phyloP scores from a whole-genome alignment of 2,113 vertebrate species.

The Ptyas mucosa region DNA sequence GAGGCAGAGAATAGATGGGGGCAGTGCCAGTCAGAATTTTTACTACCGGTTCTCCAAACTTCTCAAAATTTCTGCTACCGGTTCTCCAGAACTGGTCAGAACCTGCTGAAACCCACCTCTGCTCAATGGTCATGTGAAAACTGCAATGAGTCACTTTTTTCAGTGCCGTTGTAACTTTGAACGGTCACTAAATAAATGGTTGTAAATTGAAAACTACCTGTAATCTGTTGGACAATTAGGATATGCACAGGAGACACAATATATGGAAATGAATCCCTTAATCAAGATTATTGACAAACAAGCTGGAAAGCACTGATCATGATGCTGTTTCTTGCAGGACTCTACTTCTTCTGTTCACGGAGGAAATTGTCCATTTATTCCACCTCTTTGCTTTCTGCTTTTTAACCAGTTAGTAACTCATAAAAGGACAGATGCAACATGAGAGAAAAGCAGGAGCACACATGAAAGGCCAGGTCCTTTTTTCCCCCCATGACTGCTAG shows the following conservation, averaged over 20 bases:
- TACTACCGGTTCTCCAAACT: no score
- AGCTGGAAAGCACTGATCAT: background rate
- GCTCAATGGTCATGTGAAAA: background rate
- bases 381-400: background rate
- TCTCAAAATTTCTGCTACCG: no score
- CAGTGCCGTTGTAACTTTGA: background rate
- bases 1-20: no score
- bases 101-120: no score
- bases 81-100: no score
- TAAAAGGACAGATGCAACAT: background rate
- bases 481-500: background rate
- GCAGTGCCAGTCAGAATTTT: no score
- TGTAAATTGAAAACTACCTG: background rate
- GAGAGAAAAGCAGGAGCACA: background rate
- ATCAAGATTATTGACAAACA: background rate
- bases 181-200: background rate
- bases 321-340: background rate
- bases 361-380: background rate
- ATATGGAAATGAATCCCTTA: background rate
- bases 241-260: background rate
- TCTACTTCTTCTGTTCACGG: background rate
- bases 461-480: background rate
- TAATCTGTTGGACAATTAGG: background rate
- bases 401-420: background rate
- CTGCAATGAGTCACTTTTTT: background rate